Percentiles rank a stretch among this genome's conserved stretches.
Evolutionary conservation across 2,888 invertebrate species (phyloP).

Genomic region (Oscheius sp.): DNA sequence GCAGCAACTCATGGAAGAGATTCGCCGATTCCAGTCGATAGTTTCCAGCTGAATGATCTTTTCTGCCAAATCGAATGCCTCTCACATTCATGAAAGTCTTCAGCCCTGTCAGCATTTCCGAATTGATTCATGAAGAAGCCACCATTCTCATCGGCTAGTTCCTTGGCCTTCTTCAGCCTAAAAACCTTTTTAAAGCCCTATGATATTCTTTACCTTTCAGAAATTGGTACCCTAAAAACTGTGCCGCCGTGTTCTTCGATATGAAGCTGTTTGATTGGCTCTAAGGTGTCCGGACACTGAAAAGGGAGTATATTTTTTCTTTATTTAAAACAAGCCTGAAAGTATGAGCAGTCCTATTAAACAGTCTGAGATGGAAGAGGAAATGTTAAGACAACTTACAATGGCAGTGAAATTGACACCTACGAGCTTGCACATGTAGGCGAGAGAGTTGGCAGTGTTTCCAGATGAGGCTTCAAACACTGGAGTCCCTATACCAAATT

Average conservation of each 20-base stretch:
- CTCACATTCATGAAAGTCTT: conserved; percentile 65
- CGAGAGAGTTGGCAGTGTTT: conserved; percentile 66
- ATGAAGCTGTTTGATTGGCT: conserved; percentile 40
- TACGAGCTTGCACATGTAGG: conserved; percentile 61
- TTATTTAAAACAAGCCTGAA: too few species aligned
- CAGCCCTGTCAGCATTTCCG: conserved; percentile 63
- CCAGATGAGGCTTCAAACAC: conserved; percentile 68
- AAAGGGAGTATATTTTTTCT: background rate
- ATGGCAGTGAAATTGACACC: conserved; percentile 61
- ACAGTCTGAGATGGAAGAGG: background rate
- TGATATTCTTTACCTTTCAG: conserved; percentile 34
- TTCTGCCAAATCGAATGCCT: background rate
- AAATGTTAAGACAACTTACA: conserved; percentile 39
- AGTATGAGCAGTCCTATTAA: too few species aligned
- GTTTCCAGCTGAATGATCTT: conserved; percentile 43
- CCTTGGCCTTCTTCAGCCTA: conserved; percentile 40
- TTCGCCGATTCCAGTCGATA: conserved; percentile 51
- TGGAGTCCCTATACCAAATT: conserved; percentile 42
- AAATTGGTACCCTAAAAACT: conserved; percentile 44
- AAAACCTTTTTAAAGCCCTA: background rate
- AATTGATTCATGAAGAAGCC: conserved; percentile 68
- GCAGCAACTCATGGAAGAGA: conserved; percentile 61
- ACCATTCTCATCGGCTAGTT: conserved; percentile 40
- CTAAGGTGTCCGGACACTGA: conserved; percentile 52
- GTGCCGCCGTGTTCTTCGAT: conserved; percentile 45